Evolutionary conservation across 2,797 vertebrate species (phyloP).

Genomic region (Semaprochilodus insignis): DNA sequence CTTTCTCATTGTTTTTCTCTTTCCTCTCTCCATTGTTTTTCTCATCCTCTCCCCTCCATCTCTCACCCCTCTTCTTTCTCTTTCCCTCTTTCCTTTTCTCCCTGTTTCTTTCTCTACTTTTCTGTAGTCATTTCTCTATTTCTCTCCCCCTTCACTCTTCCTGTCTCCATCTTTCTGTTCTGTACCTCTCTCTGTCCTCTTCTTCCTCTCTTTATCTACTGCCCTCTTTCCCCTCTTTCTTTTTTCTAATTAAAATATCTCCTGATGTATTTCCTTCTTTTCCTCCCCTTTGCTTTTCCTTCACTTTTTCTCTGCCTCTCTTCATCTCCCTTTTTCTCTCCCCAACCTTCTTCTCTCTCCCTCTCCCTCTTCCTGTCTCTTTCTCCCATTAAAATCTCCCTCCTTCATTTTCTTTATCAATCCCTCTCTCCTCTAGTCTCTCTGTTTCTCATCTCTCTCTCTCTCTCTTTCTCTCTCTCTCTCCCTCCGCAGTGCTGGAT

Average conservation of each 20-base stretch:
- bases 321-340: too few relatives aligned
- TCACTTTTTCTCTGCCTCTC: too few relatives aligned
- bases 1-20: neutral
- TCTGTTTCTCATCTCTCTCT: neutral
- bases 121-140: neutral
- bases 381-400: too few relatives aligned
- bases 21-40: neutral
- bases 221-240: neutral
- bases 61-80: neutral
- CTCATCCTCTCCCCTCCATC: neutral
- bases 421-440: neutral
- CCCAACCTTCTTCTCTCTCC: too few relatives aligned
- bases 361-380: too few relatives aligned
- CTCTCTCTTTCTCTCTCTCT: neutral
- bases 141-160: neutral
- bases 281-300: too few relatives aligned
- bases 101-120: too few relatives aligned
- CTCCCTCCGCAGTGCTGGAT: constrained; percentile 22
- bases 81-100: neutral
- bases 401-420: neutral
- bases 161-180: neutral
- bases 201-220: too few relatives aligned
- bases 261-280: neutral
- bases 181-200: neutral
- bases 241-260: neutral